Evolutionary conservation across 2,888 invertebrate genomes (phyloP).

Genomic region (Caprella mutica): DNA sequence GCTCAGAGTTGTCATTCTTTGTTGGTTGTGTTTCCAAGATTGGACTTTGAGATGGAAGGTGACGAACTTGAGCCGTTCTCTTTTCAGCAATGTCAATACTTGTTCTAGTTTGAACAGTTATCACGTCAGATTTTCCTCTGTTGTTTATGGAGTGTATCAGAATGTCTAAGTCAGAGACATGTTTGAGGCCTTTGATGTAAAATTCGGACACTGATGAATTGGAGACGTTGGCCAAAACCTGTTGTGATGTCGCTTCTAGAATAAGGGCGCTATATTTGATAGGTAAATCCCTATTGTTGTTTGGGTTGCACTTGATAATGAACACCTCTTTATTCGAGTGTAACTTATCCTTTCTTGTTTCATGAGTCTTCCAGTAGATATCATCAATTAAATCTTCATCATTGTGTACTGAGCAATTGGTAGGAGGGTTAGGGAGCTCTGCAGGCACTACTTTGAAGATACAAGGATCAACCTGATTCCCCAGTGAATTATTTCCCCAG

Average conservation of each 20-base stretch:
- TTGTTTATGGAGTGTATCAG: constrained; percentile 18
- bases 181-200: constrained; percentile 23
- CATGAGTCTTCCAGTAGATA: too few species aligned
- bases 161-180: constrained; percentile 21
- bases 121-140: constrained; percentile 21
- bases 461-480: constrained; percentile 72
- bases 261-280: constrained; percentile 24
- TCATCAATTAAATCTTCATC: too few species aligned
- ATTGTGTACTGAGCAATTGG: constrained; percentile 23
- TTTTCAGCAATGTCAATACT: constrained; percentile 24
- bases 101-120: constrained; percentile 11
- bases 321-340: neutral
- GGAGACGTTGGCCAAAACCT: constrained; percentile 22
- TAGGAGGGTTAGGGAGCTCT: constrained; percentile 22
- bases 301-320: constrained; percentile 15
- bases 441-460: constrained; percentile 75
- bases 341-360: too few species aligned
- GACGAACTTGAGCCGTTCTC: constrained; percentile 29
- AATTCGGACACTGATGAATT: constrained; percentile 21
- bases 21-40: too few species aligned
- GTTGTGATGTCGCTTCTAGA: constrained; percentile 16
- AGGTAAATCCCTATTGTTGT: constrained; percentile 23
- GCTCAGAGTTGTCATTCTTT: too few species aligned
- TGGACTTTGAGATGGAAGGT: constrained; percentile 19
- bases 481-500: constrained; percentile 70